Percentiles rank a stretch among this genome's conserved stretches.
These are phyloP conservation scores for Dermolepida albohirtum DNA, from an alignment of 2,888 invertebrate genomes.

Conservation along the genomic window DNA sequence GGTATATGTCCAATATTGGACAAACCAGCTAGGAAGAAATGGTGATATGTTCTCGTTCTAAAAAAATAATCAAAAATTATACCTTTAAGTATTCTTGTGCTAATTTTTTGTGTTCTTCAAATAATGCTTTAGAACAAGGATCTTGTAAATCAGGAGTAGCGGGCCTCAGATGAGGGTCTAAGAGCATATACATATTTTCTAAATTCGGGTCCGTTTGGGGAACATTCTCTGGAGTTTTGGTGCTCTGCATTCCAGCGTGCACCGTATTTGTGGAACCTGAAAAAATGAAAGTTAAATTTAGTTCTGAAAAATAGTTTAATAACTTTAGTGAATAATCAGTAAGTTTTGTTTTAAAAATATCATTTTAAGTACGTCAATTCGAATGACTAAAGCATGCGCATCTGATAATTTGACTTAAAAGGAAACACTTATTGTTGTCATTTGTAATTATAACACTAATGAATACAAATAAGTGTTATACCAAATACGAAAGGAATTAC, in stretches of 20 bases:
- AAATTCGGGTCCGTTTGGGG: conserved; percentile 67
- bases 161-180: conserved; percentile 86
- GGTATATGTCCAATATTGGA: too few species aligned
- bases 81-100: conserved; percentile 91
- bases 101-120: conserved; percentile 88
- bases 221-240: conserved; percentile 51
- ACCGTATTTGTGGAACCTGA: conserved; percentile 56
- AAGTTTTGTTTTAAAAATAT: too few species aligned
- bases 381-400: too few species aligned
- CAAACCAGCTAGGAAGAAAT: too few species aligned
- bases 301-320: not conserved
- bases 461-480: too few species aligned
- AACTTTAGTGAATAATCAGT: not conserved
- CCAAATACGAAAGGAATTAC: too few species aligned
- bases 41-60: too few species aligned
- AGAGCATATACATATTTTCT: conserved; percentile 66
- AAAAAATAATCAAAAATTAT: conserved; percentile 29
- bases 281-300: conserved; percentile 33
- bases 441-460: too few species aligned
- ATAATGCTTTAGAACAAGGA: conserved; percentile 85
- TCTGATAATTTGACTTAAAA: too few species aligned
- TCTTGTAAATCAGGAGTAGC: conserved; percentile 83
- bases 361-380: too few species aligned
- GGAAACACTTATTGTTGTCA: too few species aligned
- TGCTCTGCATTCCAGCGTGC: conserved; percentile 56